These are phyloP conservation scores for Chlorops oryzae DNA, from an alignment of 1,140 invertebrate genomes.

Conservation along the genomic window DNA sequence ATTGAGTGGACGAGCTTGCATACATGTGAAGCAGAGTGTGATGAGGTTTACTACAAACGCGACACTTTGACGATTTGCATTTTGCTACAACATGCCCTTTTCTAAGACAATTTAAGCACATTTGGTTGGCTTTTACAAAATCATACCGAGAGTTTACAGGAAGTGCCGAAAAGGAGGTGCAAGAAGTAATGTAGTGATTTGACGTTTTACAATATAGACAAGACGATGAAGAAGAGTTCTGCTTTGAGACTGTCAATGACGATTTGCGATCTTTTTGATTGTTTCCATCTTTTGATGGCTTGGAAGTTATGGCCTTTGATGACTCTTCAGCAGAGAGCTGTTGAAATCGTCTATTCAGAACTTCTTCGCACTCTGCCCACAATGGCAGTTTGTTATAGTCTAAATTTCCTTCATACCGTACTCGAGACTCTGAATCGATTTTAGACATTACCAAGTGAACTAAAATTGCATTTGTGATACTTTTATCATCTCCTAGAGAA, in stretches of 20 bases:
- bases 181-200: too few relatives aligned
- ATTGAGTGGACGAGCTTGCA: too few relatives aligned
- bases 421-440: slow-evolving; percentile 7
- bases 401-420: slow-evolving; percentile 8
- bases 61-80: slow-evolving; percentile 1
- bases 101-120: too few relatives aligned
- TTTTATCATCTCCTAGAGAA: slow-evolving; percentile 11
- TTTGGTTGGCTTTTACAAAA: too few relatives aligned
- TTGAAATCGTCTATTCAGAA: slow-evolving; percentile 9
- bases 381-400: slow-evolving; percentile 8
- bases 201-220: too few relatives aligned
- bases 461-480: slow-evolving; percentile 4
- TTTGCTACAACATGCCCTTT: slow-evolving; percentile 2
- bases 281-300: not conserved
- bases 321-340: slow-evolving; percentile 12
- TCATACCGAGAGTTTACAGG: too few relatives aligned
- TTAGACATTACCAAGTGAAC: slow-evolving; percentile 14
- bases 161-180: too few relatives aligned
- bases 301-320: not conserved
- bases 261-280: too few relatives aligned
- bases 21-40: slow-evolving; percentile 3
- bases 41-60: slow-evolving; percentile 6
- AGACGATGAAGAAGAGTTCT: too few relatives aligned
- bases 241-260: too few relatives aligned
- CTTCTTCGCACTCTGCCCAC: slow-evolving; percentile 9